Evolutionary conservation across 2,113 vertebrate genomes (phyloP), one percentile per base, ranked within the genome.

Genomic region (Maccullochella peelii): DNA sequence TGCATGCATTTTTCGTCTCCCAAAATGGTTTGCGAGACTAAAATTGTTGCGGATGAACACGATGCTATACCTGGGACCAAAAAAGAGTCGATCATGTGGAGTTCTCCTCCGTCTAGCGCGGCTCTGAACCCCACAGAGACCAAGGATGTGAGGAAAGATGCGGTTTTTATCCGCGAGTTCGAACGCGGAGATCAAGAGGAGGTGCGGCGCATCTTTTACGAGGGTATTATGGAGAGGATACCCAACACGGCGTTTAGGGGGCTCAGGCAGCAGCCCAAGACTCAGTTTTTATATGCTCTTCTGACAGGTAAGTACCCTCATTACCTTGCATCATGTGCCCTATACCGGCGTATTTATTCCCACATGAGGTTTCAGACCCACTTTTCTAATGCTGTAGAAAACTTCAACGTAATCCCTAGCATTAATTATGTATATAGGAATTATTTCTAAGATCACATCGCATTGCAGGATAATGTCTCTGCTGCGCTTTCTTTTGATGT

Each of bases 1-100:
- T 98, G 98, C 97, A 99, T 99, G 98, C 96, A 97, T 97, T 97
- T 95, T 96, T 95, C 96, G 95, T 96, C 98, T 96, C 97, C 97
- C 91, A 96, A 97, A 95, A 99, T 99, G 98, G 98, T 98, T 96
- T 99, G 98, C 95, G 97, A 99, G 96, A 98, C 97, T 93, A 97
- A 97, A 96, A 98, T 99, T 84, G 97, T 98, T 96, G 97, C 97
- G 87, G 97, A 98, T 80, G 97, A 98, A 85, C 97, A 96, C 92
- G 97, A 96, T 85, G 95, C 97, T 94, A 96, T 98, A 94, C 95
- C 96, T 52, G 97, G 96, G 95, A 95, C 94, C 93, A 96, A 97
- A 94, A 97, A 97, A 94, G 98, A 98, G 91, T 94, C 96, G 66
- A 94, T 97, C 71, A 95, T 97, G 97, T 98, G 97, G 97, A 96